These are phyloP conservation scores for Coenobita brevimanus DNA, from an alignment of 1,140 invertebrate species.

Conservation along the genomic window DNA sequence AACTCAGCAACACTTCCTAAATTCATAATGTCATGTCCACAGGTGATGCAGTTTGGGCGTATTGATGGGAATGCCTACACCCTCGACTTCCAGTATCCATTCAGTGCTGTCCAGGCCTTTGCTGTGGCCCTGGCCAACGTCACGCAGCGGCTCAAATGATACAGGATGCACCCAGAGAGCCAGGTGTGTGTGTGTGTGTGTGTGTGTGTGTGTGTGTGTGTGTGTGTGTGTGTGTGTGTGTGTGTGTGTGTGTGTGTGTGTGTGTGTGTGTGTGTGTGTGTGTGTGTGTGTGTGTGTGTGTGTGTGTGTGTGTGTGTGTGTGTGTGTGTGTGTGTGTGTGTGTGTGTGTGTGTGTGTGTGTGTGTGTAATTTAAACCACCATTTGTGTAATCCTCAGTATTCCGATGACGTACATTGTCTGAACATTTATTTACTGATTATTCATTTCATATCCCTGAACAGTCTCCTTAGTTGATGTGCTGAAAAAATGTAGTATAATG, in stretches of 20 bases:
- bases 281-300: conserved; percentile 21
- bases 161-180: conserved; percentile 67
- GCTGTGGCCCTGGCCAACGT: conserved; percentile 98
- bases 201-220: neutral
- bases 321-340: neutral
- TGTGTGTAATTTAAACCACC: too few species aligned
- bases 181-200: conserved; percentile 31
- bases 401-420: too few species aligned
- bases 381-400: too few species aligned
- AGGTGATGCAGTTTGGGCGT: conserved; percentile 99
- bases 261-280: neutral
- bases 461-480: too few species aligned
- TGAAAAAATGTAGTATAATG: too few species aligned
- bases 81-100: conserved; percentile 98
- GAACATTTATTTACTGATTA: too few species aligned
- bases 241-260: conserved; percentile 10
- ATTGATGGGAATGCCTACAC: conserved; percentile 99
- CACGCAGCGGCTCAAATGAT: conserved; percentile 97
- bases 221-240: neutral
- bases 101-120: conserved; percentile 98
- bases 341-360: too few species aligned
- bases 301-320: conserved; percentile 12
- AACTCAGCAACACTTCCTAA: too few species aligned
- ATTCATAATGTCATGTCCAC: conserved; percentile 68
- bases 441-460: too few species aligned